A percentile compares a stretch with the other conserved stretches of the same genome.
These are phyloP conservation scores for Odontesthes bonariensis DNA, from an alignment of 2,113 vertebrate genomes.

Conservation along the genomic window DNA sequence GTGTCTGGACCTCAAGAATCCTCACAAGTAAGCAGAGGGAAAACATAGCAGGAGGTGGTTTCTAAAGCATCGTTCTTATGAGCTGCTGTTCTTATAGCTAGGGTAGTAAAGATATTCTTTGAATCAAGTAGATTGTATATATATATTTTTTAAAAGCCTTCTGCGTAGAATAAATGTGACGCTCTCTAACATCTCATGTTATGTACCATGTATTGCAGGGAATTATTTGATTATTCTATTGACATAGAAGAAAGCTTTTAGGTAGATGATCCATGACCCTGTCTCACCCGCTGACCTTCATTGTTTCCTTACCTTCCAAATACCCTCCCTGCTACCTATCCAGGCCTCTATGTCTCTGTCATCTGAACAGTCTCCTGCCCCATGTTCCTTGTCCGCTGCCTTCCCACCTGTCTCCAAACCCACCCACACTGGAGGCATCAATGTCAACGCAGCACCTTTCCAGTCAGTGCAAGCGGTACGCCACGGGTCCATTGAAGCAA, in stretches of 20 bases:
- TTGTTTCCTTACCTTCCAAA: conserved; percentile 48
- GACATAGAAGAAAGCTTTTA: conserved; percentile 5
- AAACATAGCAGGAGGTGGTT: conserved; percentile 3
- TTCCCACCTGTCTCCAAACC: conserved; percentile 95
- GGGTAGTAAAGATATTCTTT: conserved; percentile 4
- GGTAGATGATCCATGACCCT: neutral
- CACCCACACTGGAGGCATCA: conserved; percentile 95
- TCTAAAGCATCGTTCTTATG: neutral
- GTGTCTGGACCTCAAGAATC: conserved; percentile 91
- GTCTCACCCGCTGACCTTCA: conserved; percentile 28
- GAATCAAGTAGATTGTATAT: neutral
- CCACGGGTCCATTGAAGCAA: conserved; percentile 28
- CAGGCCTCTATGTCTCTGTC: conserved; percentile 92
- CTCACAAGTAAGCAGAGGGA: conserved; percentile 87
- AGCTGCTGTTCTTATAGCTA: neutral
- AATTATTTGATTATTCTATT: conserved; percentile 1
- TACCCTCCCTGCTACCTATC: conserved; percentile 25
- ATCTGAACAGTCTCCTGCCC: conserved; percentile 89
- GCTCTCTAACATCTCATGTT: neutral
- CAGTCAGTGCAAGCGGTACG: conserved; percentile 99
- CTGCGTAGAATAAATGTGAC: neutral
- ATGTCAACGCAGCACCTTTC: conserved; percentile 99
- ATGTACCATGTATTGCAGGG: neutral
- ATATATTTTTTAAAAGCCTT: neutral
- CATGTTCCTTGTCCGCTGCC: conserved; percentile 91